These are phyloP conservation scores for Neoarius graeffei DNA, from an alignment of 2,113 vertebrate species.

Conservation along the genomic window DNA sequence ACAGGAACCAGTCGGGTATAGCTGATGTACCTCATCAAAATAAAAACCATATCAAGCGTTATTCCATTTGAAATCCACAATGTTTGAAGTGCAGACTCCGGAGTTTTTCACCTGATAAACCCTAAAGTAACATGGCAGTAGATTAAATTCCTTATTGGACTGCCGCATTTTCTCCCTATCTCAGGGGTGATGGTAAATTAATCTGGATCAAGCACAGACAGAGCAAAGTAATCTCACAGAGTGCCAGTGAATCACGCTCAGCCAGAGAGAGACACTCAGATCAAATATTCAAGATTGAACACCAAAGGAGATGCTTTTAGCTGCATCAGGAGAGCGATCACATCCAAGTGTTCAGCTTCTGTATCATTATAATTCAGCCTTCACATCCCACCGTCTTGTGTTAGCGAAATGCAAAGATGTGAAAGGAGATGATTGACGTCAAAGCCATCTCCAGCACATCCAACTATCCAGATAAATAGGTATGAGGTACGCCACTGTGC, in stretches of 20 bases:
- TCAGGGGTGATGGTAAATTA: conserved; percentile 57
- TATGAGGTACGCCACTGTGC: background rate
- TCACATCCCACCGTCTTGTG: background rate
- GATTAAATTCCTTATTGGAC: conserved; percentile 51
- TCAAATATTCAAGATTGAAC: conserved; percentile 34
- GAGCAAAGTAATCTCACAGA: conserved; percentile 60
- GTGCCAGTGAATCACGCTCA: conserved; percentile 47
- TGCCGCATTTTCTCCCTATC: conserved; percentile 36
- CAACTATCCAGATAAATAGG: background rate
- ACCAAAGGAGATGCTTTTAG: conserved; percentile 23
- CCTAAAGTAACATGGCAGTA: conserved; percentile 43
- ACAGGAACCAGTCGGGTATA: background rate
- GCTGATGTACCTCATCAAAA: background rate
- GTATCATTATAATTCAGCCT: background rate
- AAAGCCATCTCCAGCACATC: background rate
- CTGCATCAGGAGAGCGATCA: conserved; percentile 19
- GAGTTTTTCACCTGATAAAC: background rate
- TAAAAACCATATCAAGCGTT: background rate
- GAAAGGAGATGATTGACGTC: background rate
- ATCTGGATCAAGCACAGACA: conserved; percentile 67
- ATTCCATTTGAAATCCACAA: background rate
- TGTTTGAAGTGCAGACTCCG: background rate
- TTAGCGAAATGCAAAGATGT: background rate
- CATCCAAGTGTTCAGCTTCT: background rate
- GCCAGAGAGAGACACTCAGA: conserved; percentile 19